A percentile compares a stretch with the other conserved stretches of the same genome.
Evolutionary conservation across 2,888 invertebrate genomes (phyloP).

Genomic region (Sericinus montela): DNA sequence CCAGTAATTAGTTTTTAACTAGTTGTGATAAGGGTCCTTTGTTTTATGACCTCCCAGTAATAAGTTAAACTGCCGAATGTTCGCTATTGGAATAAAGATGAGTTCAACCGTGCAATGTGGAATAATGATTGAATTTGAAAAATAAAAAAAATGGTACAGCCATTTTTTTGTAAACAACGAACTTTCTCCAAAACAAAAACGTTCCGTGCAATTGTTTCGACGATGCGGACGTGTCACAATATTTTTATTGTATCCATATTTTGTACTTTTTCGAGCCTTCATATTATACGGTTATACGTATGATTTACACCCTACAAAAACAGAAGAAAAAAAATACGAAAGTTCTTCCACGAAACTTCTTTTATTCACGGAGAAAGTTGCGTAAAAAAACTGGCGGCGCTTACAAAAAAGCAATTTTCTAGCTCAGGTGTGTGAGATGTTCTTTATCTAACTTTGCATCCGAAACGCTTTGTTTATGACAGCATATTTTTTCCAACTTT

Average conservation of each 20-base stretch:
- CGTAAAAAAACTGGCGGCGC: constrained; percentile 75
- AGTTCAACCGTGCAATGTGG: constrained; percentile 37
- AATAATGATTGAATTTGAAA: constrained; percentile 12
- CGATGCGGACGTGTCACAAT: constrained; percentile 56
- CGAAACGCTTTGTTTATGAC: constrained; percentile 75
- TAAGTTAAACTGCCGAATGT: constrained; percentile 55
- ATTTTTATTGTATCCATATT: constrained; percentile 68
- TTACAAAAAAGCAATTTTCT: constrained; percentile 79
- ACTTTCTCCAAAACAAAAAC: constrained; percentile 49
- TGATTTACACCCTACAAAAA: constrained; percentile 60
- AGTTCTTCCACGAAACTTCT: constrained; percentile 72
- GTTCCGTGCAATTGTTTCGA: constrained; percentile 42
- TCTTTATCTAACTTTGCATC: constrained; percentile 80
- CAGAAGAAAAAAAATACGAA: constrained; percentile 47
- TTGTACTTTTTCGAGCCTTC: constrained; percentile 55
- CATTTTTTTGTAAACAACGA: constrained; percentile 26
- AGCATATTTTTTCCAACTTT: constrained; percentile 75
- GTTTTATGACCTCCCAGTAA: constrained; percentile 64
- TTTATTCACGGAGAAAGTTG: constrained; percentile 76
- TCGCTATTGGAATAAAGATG: constrained; percentile 34
- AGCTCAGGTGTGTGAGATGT: constrained; percentile 80
- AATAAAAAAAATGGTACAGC: constrained; percentile 27
- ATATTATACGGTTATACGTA: constrained; percentile 49
- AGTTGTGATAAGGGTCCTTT: constrained; percentile 77
- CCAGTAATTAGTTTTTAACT: constrained; percentile 79